Conservation (phyloP, 2,797 vertebrate genomes). For the Gallinago nigripennis region DNA sequence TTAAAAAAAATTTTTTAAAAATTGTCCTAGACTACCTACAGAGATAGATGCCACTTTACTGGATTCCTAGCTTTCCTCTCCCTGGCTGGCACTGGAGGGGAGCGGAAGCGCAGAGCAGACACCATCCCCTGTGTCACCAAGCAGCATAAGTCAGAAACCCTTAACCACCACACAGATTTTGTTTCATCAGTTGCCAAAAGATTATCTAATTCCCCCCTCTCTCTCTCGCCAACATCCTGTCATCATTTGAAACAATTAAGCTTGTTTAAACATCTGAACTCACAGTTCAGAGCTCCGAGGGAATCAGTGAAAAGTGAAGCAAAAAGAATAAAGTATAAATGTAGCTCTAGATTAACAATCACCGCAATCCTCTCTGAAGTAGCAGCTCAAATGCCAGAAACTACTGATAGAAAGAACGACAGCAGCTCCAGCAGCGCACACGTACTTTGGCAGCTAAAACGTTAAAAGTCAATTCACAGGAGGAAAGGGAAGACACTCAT, state of each 20-base stretch:
- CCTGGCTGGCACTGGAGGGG: neutral
- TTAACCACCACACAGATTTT: neutral
- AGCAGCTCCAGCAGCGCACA: neutral
- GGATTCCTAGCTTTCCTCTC: neutral
- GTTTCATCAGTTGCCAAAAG: conserved; percentile 47
- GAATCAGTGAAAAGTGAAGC: neutral
- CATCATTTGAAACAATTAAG: conserved; percentile 37
- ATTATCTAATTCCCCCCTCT: neutral
- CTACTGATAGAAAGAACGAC: neutral
- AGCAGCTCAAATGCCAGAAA: neutral
- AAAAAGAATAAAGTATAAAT: neutral
- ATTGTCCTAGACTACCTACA: neutral
- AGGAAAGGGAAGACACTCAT: conserved; percentile 35
- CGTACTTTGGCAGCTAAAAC: neutral
- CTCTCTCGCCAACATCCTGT: conserved; percentile 1
- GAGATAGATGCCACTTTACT: neutral
- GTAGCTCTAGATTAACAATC: neutral
- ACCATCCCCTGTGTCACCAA: neutral
- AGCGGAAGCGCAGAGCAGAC: neutral
- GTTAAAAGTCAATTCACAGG: neutral
- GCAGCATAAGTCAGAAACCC: neutral
- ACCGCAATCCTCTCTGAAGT: neutral
- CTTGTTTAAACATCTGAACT: conserved; percentile 20
- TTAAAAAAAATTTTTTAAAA: neutral
- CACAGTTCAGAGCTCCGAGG: neutral